These are phyloP conservation scores for Drosophila kokeensis DNA, from an alignment of 2,888 invertebrate genomes.

Conservation along the genomic window DNA sequence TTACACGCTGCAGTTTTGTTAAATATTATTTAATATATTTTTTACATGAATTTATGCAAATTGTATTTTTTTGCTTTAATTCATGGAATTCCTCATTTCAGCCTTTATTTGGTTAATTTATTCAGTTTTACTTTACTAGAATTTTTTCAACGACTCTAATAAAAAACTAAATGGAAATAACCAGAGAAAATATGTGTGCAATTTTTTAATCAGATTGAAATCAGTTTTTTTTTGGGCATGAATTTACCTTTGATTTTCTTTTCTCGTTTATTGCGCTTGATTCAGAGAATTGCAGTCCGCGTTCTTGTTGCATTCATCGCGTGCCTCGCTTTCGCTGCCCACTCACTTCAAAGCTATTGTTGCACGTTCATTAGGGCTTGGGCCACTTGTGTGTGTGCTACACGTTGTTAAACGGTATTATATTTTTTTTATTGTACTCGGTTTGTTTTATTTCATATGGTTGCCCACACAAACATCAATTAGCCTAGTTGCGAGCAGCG, in stretches of 20 bases:
- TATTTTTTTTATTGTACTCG: constrained; percentile 37
- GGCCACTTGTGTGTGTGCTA: constrained; percentile 12
- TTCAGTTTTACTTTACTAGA: neutral
- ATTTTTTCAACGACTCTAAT: neutral
- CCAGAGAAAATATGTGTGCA: neutral
- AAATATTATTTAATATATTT: neutral
- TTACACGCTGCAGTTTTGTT: neutral
- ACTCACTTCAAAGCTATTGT: constrained; percentile 31
- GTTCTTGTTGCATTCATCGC: constrained; percentile 56
- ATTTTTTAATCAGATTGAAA: neutral
- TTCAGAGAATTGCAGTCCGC: constrained; percentile 13
- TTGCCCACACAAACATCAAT: constrained; percentile 67
- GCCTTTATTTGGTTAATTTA: constrained; percentile 1
- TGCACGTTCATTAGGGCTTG: constrained; percentile 39
- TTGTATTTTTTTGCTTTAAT: neutral
- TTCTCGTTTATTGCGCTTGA: constrained; percentile 6
- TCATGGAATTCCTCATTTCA: neutral
- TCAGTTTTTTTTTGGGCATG: neutral
- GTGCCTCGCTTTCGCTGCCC: constrained; percentile 27
- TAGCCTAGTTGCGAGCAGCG: constrained; percentile 61
- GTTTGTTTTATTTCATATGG: constrained; percentile 42
- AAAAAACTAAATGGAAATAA: too few relatives aligned
- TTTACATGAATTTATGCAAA: neutral
- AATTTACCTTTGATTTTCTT: constrained; percentile 35
- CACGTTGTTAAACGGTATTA: constrained; percentile 8